Conservation (phyloP, 2,113 vertebrate species). For the Gambusia holbrooki region DNA sequence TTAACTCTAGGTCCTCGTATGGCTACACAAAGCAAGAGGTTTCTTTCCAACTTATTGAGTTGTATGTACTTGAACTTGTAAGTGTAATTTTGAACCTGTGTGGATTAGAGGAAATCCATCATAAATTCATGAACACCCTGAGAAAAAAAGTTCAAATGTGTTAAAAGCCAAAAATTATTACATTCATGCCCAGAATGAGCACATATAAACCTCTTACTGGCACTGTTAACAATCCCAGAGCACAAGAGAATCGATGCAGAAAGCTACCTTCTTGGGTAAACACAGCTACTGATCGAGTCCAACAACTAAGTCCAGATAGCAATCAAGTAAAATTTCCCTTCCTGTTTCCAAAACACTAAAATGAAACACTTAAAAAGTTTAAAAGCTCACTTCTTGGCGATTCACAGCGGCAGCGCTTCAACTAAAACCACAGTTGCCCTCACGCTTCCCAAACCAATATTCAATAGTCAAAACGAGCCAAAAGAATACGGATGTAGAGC, state of each 20-base stretch:
- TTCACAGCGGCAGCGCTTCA: constrained; percentile 34
- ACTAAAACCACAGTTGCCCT: constrained; percentile 17
- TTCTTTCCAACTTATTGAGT: background rate
- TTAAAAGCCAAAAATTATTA: too few species aligned
- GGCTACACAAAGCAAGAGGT: background rate
- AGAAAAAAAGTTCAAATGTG: too few species aligned
- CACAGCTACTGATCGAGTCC: background rate
- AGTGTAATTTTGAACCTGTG: too few species aligned
- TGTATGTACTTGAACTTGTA: background rate
- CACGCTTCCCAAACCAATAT: constrained; percentile 35
- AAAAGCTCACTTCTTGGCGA: background rate
- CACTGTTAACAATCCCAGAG: background rate
- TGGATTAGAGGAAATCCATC: too few species aligned
- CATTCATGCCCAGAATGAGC: too few species aligned
- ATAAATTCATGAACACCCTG: too few species aligned
- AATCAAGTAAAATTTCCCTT: constrained; percentile 13
- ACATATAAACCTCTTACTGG: too few species aligned
- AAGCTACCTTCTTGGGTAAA: background rate
- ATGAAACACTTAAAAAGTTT: constrained; percentile 1
- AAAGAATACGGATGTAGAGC: constrained; percentile 10
- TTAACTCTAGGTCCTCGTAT: background rate
- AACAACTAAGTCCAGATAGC: constrained; percentile 11
- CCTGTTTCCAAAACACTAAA: background rate
- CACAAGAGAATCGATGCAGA: background rate
- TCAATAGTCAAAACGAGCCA: constrained; percentile 31